Evolutionary conservation across 2,797 vertebrate genomes (phyloP).

Genomic region (Sciaenops ocellatus): DNA sequence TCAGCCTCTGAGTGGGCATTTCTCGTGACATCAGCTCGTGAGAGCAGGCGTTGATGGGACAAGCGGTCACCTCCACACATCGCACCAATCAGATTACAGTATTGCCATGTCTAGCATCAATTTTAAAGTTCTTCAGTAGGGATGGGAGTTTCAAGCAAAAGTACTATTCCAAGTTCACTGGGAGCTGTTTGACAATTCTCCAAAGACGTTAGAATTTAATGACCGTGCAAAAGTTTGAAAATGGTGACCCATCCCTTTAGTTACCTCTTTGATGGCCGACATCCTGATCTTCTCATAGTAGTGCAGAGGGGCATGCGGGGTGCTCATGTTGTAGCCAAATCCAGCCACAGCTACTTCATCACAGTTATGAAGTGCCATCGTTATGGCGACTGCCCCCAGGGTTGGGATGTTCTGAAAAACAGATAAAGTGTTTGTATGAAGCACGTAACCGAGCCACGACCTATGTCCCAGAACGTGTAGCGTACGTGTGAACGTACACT

Average conservation of each 20-base stretch:
- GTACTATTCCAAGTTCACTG: too few species aligned
- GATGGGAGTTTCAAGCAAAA: too few species aligned
- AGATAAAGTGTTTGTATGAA: conserved; percentile 4
- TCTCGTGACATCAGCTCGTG: too few species aligned
- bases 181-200: too few species aligned
- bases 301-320: conserved; percentile 91
- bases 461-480: background rate
- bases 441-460: background rate
- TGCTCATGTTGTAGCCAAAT: conserved; percentile 94
- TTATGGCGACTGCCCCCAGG: conserved; percentile 94
- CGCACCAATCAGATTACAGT: background rate
- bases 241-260: background rate
- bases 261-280: conserved; percentile 95
- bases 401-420: conserved; percentile 93
- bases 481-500: background rate
- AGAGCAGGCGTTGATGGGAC: background rate
- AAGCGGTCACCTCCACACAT: background rate
- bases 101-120: background rate
- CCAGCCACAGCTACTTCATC: conserved; percentile 95
- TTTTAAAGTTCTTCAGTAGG: background rate
- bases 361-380: conserved; percentile 96
- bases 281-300: conserved; percentile 95
- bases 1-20: too few species aligned
- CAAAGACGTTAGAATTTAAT: too few species aligned
- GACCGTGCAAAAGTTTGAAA: too few species aligned